A percentile compares a stretch with the other conserved stretches of the same genome.
phyloP scores from a whole-genome alignment of 2,113 vertebrate species.

The Donacobius atricapilla region DNA sequence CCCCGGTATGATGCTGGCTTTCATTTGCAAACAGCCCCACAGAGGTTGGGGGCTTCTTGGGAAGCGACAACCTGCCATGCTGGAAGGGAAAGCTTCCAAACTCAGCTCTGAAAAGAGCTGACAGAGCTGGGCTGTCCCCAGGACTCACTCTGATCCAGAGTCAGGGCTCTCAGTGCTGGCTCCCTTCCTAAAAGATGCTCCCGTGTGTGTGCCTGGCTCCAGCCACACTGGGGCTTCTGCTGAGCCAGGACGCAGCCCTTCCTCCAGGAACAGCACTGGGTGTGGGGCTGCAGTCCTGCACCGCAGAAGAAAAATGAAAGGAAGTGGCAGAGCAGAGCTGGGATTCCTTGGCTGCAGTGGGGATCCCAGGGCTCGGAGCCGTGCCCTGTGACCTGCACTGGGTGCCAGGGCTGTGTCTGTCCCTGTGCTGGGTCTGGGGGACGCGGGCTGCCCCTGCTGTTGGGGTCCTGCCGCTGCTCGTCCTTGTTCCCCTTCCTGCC shows the following conservation, averaged over 20 bases:
- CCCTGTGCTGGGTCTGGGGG: not conserved
- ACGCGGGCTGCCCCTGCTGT: not conserved
- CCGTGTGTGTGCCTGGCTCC: not conserved
- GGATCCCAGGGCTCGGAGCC: not conserved
- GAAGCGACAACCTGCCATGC: fast-evolving
- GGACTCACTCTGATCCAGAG: fast-evolving
- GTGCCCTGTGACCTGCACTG: not conserved
- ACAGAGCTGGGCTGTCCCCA: not conserved
- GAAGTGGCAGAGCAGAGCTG: not conserved
- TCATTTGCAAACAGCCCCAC: fast-evolving
- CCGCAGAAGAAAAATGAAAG: not conserved
- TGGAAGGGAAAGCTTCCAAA: not conserved
- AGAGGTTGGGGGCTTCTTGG: not conserved
- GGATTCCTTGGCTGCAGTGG: not conserved
- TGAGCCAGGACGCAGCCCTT: not conserved
- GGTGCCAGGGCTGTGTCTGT: not conserved
- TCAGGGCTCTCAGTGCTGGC: not conserved
- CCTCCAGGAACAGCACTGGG: not conserved
- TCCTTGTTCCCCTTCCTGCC: slow-evolving; percentile 50
- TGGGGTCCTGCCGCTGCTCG: not conserved
- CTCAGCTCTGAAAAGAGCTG: not conserved
- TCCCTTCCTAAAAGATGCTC: not conserved
- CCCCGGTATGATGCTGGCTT: fast-evolving
- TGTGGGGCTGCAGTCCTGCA: not conserved
- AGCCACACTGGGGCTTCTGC: not conserved